phyloP scores from a whole-genome alignment of 2,113 vertebrate genomes.

The Urocolius indicus region DNA sequence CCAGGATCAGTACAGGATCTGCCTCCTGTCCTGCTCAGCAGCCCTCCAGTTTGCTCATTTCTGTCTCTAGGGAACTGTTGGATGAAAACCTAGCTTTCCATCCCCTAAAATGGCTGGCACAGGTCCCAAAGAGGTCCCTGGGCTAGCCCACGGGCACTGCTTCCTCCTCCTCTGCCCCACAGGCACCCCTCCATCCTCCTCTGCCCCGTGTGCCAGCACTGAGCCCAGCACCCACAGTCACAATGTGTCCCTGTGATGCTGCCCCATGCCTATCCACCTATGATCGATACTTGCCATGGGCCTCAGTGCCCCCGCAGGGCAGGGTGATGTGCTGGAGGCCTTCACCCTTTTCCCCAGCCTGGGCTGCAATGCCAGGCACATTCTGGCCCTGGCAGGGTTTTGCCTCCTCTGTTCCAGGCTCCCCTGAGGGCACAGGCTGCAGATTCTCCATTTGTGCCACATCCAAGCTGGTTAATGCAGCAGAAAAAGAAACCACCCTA shows the following conservation, averaged over 20 bases:
- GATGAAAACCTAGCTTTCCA: neutral
- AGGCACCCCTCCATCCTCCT: fast-evolving
- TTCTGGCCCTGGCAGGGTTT: neutral
- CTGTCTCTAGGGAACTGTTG: neutral
- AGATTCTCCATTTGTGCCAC: slow-evolving; percentile 16
- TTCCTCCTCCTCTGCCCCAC: fast-evolving
- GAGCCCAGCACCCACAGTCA: neutral
- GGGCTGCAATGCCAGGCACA: neutral
- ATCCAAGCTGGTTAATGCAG: neutral
- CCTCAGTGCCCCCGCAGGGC: fast-evolving
- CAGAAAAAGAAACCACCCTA: neutral
- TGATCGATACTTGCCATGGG: fast-evolving
- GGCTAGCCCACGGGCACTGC: fast-evolving
- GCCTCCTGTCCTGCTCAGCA: neutral
- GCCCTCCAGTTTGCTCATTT: neutral
- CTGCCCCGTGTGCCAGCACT: neutral
- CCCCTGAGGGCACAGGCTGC: neutral
- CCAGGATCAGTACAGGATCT: neutral
- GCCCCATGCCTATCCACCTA: fast-evolving
- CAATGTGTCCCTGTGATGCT: neutral
- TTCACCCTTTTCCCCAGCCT: neutral
- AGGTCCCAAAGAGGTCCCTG: fast-evolving
- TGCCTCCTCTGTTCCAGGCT: neutral
- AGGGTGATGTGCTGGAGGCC: neutral
- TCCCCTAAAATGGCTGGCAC: neutral